A percentile compares a stretch with the other conserved stretches of the same genome.
Evolutionary conservation across 37 sponge, comb jelly and placozoan species (phyloP).

Genomic region (Oscarella lobularis): DNA sequence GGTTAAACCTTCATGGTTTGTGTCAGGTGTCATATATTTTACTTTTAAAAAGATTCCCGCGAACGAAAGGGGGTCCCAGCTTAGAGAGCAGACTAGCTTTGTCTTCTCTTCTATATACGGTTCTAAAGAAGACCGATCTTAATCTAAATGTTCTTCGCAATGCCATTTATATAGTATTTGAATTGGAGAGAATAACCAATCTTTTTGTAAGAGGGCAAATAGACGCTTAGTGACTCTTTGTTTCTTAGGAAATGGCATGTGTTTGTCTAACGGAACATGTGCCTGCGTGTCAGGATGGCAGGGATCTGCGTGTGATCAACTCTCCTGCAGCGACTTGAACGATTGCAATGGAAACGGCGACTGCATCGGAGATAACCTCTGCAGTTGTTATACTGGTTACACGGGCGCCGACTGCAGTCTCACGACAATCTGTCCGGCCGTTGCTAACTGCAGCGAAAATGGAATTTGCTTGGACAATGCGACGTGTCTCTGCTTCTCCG

Average conservation of each 20-base stretch:
- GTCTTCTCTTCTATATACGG: too few species aligned
- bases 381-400: neutral
- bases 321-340: neutral
- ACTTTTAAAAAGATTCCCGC: too few species aligned
- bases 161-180: too few species aligned
- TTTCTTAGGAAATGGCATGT: neutral
- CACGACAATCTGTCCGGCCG: neutral
- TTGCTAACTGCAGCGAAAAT: neutral
- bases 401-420: neutral
- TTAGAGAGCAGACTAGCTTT: too few species aligned
- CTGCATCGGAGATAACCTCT: neutral
- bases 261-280: neutral
- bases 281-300: neutral
- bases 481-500: constrained; percentile 1
- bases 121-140: too few species aligned
- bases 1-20: too few species aligned
- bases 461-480: neutral
- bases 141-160: too few species aligned
- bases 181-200: too few species aligned
- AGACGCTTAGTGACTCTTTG: too few species aligned
- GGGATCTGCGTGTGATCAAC: neutral
- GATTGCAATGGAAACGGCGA: neutral
- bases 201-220: too few species aligned
- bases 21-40: too few species aligned
- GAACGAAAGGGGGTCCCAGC: too few species aligned